Evolutionary conservation across 1,140 invertebrate species (phyloP).

Genomic region (Zaprionus davidi): DNA sequence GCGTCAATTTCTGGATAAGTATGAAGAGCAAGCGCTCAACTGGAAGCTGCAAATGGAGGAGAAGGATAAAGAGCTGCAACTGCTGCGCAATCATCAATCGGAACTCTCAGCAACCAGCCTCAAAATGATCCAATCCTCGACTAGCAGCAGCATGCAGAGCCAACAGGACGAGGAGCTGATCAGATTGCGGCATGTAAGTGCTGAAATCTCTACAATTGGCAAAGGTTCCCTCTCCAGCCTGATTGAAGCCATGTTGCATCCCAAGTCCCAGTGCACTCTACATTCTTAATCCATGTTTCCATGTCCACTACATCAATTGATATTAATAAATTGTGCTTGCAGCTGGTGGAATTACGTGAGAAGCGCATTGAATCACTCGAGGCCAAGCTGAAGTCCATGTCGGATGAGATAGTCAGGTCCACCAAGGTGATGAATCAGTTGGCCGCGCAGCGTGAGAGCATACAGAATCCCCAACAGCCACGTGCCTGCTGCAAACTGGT

Average conservation of each 20-base stretch:
- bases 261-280: background rate
- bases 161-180: slow-evolving; percentile 53
- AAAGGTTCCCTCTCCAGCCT: background rate
- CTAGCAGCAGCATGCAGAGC: slow-evolving; percentile 45
- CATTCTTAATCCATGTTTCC: background rate
- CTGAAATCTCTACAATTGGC: background rate
- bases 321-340: background rate
- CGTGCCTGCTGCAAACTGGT: slow-evolving; percentile 71
- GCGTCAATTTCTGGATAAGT: slow-evolving; percentile 69
- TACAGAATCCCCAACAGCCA: slow-evolving; percentile 53
- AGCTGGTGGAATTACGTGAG: slow-evolving; percentile 72
- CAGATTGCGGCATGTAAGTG: slow-evolving; percentile 64
- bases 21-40: slow-evolving; percentile 58
- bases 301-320: background rate
- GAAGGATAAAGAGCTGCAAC: slow-evolving; percentile 70
- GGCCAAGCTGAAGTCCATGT: slow-evolving; percentile 63
- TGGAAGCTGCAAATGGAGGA: slow-evolving; percentile 69
- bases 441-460: slow-evolving; percentile 56
- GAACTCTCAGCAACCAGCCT: slow-evolving; percentile 29
- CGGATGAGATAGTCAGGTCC: slow-evolving; percentile 72
- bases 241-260: background rate
- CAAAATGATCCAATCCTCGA: slow-evolving; percentile 14
- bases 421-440: slow-evolving; percentile 79
- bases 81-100: slow-evolving; percentile 38
- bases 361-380: slow-evolving; percentile 74